A percentile compares a stretch with the other conserved stretches of the same genome.
Conservation (phyloP, 2,797 vertebrate species). For the Fundulus diaphanus region DNA sequence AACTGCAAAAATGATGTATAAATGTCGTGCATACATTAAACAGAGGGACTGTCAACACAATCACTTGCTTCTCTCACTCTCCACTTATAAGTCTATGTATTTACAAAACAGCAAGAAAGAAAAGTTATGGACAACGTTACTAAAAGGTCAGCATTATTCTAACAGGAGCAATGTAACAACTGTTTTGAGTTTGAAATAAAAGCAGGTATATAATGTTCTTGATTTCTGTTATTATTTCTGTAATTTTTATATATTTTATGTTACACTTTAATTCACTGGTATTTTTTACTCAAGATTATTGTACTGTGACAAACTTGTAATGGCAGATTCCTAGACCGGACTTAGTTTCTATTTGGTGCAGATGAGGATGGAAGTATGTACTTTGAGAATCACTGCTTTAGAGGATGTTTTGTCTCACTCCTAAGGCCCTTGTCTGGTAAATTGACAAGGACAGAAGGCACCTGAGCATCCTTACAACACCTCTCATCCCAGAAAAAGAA, state of each 20-base stretch:
- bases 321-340: not conserved
- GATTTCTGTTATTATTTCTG: not conserved
- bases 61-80: too few species aligned
- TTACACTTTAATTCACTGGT: not conserved
- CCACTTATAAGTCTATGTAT: too few species aligned
- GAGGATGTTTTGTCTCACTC: conserved; percentile 25
- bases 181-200: not conserved
- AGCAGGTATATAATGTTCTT: not conserved
- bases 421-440: conserved; percentile 25
- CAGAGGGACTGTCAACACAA: too few species aligned
- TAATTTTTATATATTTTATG: too few species aligned
- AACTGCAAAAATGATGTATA: too few species aligned
- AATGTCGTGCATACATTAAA: too few species aligned
- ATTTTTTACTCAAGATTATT: not conserved
- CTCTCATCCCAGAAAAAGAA: conserved; percentile 36
- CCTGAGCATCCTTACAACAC: conserved; percentile 38
- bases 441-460: conserved; percentile 39
- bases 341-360: not conserved
- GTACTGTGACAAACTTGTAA: not conserved
- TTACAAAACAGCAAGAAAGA: too few species aligned
- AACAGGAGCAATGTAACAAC: not conserved
- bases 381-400: not conserved
- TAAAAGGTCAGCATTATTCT: not conserved
- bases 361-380: not conserved
- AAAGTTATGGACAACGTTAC: too few species aligned